A percentile compares a stretch with the other conserved stretches of the same genome.
These are phyloP conservation scores for Sebastes kiyomatsui DNA, from an alignment of 2,797 vertebrate species.

Conservation along the genomic window DNA sequence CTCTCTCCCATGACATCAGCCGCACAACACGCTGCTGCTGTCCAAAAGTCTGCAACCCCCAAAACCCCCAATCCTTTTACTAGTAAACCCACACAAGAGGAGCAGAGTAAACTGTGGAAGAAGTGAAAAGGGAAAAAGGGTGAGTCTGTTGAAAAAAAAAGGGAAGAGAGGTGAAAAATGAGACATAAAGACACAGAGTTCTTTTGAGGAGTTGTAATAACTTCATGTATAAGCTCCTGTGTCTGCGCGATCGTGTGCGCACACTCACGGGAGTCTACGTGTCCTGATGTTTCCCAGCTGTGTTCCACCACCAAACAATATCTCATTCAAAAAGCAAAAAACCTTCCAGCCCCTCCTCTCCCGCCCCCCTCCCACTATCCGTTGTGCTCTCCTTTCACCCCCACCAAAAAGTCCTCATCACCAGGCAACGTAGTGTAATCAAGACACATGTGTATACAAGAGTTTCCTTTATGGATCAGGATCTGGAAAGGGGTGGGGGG, in stretches of 20 bases:
- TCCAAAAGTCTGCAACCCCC: slow-evolving; percentile 53
- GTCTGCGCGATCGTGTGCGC: slow-evolving; percentile 53
- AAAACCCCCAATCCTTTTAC: slow-evolving; percentile 34
- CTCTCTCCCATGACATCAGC: slow-evolving; percentile 81
- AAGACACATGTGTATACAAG: slow-evolving; percentile 81
- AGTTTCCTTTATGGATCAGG: slow-evolving; percentile 79
- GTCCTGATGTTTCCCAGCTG: slow-evolving; percentile 88
- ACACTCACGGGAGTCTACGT: slow-evolving; percentile 59
- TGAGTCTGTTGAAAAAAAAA: not conserved
- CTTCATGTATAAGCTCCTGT: slow-evolving; percentile 52
- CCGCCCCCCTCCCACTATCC: slow-evolving; percentile 54
- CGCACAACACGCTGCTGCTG: slow-evolving; percentile 53
- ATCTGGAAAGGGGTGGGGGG: slow-evolving; percentile 33
- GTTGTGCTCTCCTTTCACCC: slow-evolving; percentile 60
- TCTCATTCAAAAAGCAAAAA: slow-evolving; percentile 81
- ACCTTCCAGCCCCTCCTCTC: slow-evolving; percentile 43
- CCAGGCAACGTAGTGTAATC: slow-evolving; percentile 83
- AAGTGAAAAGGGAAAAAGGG: slow-evolving; percentile 3
- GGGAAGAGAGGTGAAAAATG: slow-evolving; percentile 37
- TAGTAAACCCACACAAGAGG: slow-evolving; percentile 34
- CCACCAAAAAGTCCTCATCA: slow-evolving; percentile 64
- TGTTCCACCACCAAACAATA: slow-evolving; percentile 85
- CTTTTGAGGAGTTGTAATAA: slow-evolving; percentile 46
- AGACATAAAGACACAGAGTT: slow-evolving; percentile 28
- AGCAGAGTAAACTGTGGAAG: slow-evolving; percentile 8